Evolutionary conservation across 2,888 invertebrate genomes (phyloP).

Genomic region (Flabesymbios commensalis): DNA sequence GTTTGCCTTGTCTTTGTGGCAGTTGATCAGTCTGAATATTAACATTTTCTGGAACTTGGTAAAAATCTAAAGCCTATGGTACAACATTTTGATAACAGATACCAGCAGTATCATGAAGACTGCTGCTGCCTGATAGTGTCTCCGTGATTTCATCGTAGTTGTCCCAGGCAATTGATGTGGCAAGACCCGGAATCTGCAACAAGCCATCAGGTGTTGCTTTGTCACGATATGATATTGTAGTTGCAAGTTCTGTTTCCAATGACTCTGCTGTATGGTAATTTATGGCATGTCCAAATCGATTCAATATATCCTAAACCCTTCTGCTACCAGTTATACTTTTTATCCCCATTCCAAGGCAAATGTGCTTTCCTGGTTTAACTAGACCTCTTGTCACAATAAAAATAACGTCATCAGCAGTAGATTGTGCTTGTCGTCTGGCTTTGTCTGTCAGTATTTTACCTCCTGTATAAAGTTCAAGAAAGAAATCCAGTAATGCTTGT

Average conservation of each 20-base stretch:
- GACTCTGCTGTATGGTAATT: constrained; percentile 22
- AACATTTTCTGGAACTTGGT: no score
- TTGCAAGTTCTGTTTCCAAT: constrained; percentile 27
- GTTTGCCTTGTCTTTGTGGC: not conserved
- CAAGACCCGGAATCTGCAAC: constrained; percentile 4
- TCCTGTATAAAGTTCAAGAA: no score
- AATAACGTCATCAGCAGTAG: constrained; percentile 6
- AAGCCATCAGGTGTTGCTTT: constrained; percentile 23
- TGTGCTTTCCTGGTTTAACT: constrained; percentile 26
- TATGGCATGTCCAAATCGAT: constrained; percentile 20
- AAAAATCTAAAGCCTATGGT: no score
- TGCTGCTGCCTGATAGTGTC: constrained; percentile 26
- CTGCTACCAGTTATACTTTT: constrained; percentile 23
- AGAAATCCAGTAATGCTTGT: no score
- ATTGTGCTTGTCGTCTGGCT: not conserved
- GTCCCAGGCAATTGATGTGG: constrained; percentile 24
- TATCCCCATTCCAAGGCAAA: constrained; percentile 19
- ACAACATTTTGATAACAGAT: constrained; percentile 33
- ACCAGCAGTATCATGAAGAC: constrained; percentile 28
- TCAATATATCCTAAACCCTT: constrained; percentile 22
- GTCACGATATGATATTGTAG: constrained; percentile 6
- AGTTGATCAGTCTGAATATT: no score
- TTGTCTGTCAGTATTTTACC: no score
- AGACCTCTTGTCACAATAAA: constrained; percentile 6
- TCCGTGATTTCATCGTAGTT: constrained; percentile 31